phyloP scores from a whole-genome alignment of 2,888 invertebrate genomes.

The Oscheius myriophilus region DNA sequence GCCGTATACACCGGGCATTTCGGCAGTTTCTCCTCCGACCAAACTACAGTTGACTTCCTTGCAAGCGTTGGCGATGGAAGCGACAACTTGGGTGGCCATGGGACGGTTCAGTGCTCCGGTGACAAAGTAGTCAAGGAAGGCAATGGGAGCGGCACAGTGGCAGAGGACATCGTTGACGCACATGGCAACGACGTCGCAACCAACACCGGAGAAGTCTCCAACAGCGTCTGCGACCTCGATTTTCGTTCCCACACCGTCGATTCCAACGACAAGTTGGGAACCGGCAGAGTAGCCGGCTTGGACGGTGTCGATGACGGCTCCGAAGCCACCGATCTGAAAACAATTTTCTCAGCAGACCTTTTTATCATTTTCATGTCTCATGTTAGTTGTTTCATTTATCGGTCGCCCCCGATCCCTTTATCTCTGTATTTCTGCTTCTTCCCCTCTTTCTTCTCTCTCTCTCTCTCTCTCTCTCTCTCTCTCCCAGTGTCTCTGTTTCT shows the following conservation, averaged over 20 bases:
- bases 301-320: conserved; percentile 86
- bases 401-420: no score
- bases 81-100: conserved; percentile 73
- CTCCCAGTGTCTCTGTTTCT: no score
- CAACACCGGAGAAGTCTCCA: conserved; percentile 84
- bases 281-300: conserved; percentile 81
- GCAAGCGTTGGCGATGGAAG: conserved; percentile 89
- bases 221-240: conserved; percentile 87
- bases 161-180: conserved; percentile 95
- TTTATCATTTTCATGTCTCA: no score
- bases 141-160: conserved; percentile 92
- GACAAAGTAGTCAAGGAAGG: conserved; percentile 95
- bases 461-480: no score
- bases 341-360: background rate
- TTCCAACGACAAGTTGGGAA: conserved; percentile 89
- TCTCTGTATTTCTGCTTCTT: no score
- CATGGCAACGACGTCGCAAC: conserved; percentile 93
- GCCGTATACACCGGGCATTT: conserved; percentile 93
- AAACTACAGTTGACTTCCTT: conserved; percentile 73
- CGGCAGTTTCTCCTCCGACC: conserved; percentile 89
- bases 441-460: no score
- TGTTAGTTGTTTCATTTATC: no score
- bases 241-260: conserved; percentile 96
- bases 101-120: conserved; percentile 85
- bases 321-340: conserved; percentile 82